Evolutionary conservation across 2,888 invertebrate genomes (phyloP), one percentile per base, ranked within the genome.

Genomic region (Adelphocoris suturalis): DNA sequence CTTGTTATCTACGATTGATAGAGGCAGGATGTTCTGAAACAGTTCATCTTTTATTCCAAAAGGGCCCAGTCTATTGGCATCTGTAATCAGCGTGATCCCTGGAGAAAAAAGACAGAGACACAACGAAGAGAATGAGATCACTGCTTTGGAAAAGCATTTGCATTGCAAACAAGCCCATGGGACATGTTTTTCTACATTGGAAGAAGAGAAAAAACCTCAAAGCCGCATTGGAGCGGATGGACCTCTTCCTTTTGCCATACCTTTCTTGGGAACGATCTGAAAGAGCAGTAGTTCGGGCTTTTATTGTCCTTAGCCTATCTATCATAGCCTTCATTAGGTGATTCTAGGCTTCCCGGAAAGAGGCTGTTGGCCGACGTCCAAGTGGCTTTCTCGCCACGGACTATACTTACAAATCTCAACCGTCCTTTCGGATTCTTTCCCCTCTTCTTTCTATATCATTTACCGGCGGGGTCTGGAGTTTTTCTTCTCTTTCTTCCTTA

Each of bases 301-400:
- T 78, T 78, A 78, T 78, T 46, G 78, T 78, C 47, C 78, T 47
- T n/a, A 78, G 19, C 68, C 78, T 47, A 78, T 78, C 78, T 46
- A 78, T 78, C 78, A 78, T 78, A 78, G 78, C 78, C 78, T 78
- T 78, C 78, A 82, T 82, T 82, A 82, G 82, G 82, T 82, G 47
- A 82, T 82, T 28, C 82, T 46, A 78, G 78, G 78, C 78, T 78
- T 68, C 23, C 52, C 82, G 55, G 82, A 82, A 82, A 52, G 82
- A 47, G 55, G 82, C 48, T 19, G 82, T 82, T 82, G 82, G 82
- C 48, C 27, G 27, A 0, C 23, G 0, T 47, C 82, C 82, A 82
- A 82, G 82, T 82, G 82, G 82, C 55, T 23, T 82, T 27, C 78
- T 78, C 68, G 23, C 68, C 23, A 23, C 27, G 23, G 68, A 68